These are phyloP conservation scores for Tringa solitaria DNA, from an alignment of 2,113 vertebrate species.

Conservation along the genomic window DNA sequence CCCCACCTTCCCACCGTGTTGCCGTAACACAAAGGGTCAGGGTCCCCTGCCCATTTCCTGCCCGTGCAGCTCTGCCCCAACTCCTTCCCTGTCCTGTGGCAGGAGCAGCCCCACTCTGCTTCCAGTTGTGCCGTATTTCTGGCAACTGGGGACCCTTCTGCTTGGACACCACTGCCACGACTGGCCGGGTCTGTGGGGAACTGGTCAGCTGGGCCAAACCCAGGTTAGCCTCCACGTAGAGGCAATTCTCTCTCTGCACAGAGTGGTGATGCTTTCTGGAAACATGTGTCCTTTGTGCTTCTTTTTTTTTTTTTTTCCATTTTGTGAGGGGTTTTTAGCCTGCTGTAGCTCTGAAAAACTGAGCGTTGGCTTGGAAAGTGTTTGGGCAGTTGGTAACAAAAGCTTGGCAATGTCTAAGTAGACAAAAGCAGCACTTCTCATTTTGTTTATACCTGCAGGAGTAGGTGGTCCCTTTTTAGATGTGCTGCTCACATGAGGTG, in stretches of 20 bases:
- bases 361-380: neutral
- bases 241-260: neutral
- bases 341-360: neutral
- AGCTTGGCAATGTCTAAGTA: neutral
- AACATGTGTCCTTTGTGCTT: neutral
- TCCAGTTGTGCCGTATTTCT: neutral
- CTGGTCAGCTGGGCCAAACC: neutral
- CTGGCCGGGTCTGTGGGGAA: neutral
- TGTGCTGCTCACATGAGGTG: rapidly evolving
- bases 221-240: neutral
- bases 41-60: neutral
- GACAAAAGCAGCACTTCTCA: neutral
- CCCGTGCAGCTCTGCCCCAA: neutral
- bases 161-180: neutral
- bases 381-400: neutral
- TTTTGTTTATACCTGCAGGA: neutral
- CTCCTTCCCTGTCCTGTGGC: neutral
- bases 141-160: neutral
- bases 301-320: neutral
- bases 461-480: neutral
- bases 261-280: neutral
- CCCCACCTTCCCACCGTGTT: neutral
- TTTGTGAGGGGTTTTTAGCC: neutral
- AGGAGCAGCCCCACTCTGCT: neutral
- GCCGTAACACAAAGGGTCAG: neutral